These are phyloP conservation scores for Aphidius gifuensis DNA, from an alignment of 1,140 invertebrate species.

Conservation along the genomic window DNA sequence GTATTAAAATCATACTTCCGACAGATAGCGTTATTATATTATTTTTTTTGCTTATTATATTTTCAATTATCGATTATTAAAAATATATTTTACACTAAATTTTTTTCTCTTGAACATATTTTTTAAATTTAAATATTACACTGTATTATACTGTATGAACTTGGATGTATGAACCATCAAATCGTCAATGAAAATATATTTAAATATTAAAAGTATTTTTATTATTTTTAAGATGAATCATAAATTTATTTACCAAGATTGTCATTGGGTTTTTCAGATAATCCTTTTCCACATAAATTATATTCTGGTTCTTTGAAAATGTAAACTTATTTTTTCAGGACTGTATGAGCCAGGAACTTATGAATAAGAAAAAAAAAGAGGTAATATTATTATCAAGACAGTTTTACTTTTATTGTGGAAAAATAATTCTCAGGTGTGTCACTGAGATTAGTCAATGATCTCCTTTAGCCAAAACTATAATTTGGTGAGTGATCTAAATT, in stretches of 20 bases:
- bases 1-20: no score
- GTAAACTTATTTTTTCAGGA: conserved; percentile 34
- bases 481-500: conserved; percentile 35
- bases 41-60: no score
- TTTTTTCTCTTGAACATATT: no score
- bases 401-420: no score
- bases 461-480: conserved; percentile 28
- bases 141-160: conserved; percentile 21
- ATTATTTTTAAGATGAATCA: neutral
- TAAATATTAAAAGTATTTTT: neutral
- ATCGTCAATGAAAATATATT: neutral
- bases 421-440: conserved; percentile 38
- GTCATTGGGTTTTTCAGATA: conserved; percentile 31
- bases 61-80: no score
- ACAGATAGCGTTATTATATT: no score
- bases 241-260: conserved; percentile 38
- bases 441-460: conserved; percentile 38
- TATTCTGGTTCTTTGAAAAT: conserved; percentile 29
- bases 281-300: conserved; percentile 34
- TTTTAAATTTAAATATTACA: no score
- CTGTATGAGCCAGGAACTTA: conserved; percentile 34
- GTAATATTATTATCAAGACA: neutral
- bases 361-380: conserved; percentile 3
- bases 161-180: neutral
- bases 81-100: no score